Percentiles rank a stretch among this genome's conserved stretches.
These are phyloP conservation scores for Leucoraja erinaceus DNA, from an alignment of 2,113 vertebrate genomes.

Conservation along the genomic window DNA sequence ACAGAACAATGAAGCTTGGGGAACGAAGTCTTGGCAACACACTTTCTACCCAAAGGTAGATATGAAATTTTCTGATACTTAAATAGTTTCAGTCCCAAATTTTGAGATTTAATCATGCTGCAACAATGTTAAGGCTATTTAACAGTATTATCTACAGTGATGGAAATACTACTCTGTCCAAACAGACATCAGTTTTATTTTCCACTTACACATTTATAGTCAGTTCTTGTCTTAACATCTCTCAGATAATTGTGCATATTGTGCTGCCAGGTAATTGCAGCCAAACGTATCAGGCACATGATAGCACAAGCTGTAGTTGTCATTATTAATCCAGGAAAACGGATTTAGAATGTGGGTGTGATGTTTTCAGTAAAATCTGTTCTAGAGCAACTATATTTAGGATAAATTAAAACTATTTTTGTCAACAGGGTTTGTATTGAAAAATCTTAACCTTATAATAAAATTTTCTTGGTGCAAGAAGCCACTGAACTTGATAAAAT, in stretches of 20 bases:
- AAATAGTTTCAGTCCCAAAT: not conserved
- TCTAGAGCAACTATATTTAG: not conserved
- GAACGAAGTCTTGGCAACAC: not conserved
- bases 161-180: not conserved
- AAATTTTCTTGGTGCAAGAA: not conserved
- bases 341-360: not conserved
- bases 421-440: not conserved
- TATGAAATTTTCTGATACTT: not conserved
- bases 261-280: not conserved
- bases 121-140: not conserved
- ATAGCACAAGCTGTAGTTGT: not conserved
- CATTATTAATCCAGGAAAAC: not conserved
- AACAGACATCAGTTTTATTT: not conserved
- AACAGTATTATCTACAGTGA: not conserved
- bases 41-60: not conserved
- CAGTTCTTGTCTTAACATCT: conserved; percentile 16
- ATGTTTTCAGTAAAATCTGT: not conserved
- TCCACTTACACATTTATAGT: conserved; percentile 4
- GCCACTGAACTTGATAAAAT: not conserved
- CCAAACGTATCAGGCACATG: not conserved
- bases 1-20: not conserved
- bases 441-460: not conserved
- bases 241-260: not conserved
- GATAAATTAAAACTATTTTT: not conserved
- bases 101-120: not conserved